phyloP scores from a whole-genome alignment of 2,113 vertebrate species.

The Myrmophylax atrothorax region DNA sequence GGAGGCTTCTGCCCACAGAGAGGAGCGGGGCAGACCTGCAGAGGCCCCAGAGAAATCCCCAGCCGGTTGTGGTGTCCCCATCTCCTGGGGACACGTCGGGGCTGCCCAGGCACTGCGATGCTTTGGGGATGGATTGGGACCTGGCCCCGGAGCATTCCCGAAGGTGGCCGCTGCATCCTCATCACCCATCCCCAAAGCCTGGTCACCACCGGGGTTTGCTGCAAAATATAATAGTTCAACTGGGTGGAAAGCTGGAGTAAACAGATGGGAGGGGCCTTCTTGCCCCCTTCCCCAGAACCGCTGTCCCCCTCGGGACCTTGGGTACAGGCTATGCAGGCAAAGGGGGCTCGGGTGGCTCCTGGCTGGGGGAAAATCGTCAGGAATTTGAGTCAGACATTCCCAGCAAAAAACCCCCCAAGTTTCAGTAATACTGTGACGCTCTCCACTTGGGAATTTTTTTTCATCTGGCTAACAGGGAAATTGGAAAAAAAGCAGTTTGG shows the following conservation, averaged over 20 bases:
- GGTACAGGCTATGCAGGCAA: not conserved
- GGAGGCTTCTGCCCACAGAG: constrained; percentile 54
- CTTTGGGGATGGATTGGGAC: not conserved
- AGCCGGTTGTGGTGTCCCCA: not conserved
- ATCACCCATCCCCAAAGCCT: not conserved
- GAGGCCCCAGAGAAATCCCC: not conserved
- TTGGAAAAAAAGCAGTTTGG: accelerated
- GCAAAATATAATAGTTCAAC: not conserved
- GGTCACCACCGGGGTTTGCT: accelerated
- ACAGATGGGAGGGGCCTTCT: not conserved
- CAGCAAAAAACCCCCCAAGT: accelerated
- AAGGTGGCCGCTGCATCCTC: not conserved
- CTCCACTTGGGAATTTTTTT: not conserved
- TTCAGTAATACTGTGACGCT: not conserved
- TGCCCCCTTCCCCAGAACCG: accelerated
- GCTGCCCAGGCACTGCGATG: accelerated
- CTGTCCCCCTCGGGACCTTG: accelerated
- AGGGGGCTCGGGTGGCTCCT: not conserved
- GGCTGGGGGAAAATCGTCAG: accelerated
- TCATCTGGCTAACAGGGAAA: not conserved
- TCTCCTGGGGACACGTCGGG: accelerated
- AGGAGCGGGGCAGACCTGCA: not conserved
- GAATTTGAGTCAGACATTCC: not conserved
- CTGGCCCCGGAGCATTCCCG: accelerated
- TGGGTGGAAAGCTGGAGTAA: not conserved